Evolutionary conservation across 2,888 invertebrate species (phyloP), one percentile per base, ranked within the genome.

Genomic region (Petrophora chlorosata): DNA sequence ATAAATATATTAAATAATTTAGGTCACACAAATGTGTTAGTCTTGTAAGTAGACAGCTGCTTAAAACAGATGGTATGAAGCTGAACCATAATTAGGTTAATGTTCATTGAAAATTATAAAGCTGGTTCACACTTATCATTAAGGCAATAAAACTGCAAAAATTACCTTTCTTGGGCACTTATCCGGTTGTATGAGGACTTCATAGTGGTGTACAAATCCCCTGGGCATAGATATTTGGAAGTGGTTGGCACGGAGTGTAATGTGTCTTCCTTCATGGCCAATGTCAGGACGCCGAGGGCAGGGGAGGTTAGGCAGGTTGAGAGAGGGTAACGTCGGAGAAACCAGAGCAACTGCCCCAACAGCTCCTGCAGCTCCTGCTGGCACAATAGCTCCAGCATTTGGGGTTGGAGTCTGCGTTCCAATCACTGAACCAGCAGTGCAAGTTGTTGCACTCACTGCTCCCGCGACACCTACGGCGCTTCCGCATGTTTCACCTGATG

Each of bases 141-240:
- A 29, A 16, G 32, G 10, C n/a, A 17, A 40, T 22, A 16, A 34
- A 8, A 12, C 17, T 34, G 7, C 14, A 14, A 3, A 3, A 16
- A 3, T 39, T 62, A 98, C 98, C 92, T 99, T 97, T 66, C 99
- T 93, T 34, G 99, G 99, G 87, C 99, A 99, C 90, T 99, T 99
- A 84, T 99, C 99, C 19, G 99, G 99, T 75, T 97, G 97, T 77
- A 99, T 99, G 83, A 97, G 97, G 61, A 99, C 97, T 87, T 99
- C 98, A 85, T 99, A 99, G 84, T 99, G 99, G 90, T 99, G 99
- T 42, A 99, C 98, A 88, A 95, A 98, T 48, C 99, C 98, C 71
- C 99, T 94, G 10, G 99, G 99, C 96, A 99, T 99, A 35, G 98
- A 95, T 78, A 99, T 99, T 92, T 99, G 98, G 89, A 99, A 99